phyloP scores from a whole-genome alignment of 1,140 invertebrate species.

The Tigriopus japonicus region DNA sequence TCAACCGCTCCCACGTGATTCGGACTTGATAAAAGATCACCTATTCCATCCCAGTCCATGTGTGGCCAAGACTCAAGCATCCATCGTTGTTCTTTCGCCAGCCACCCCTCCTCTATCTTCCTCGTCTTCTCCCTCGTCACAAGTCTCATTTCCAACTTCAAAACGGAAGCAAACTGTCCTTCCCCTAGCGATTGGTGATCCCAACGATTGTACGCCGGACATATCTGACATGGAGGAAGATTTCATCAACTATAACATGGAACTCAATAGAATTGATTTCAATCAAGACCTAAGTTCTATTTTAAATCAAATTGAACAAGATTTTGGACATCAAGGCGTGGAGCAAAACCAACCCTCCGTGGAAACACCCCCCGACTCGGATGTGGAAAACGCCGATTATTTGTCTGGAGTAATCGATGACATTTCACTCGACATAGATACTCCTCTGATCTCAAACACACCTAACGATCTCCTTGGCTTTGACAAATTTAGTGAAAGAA shows the following conservation, averaged over 20 bases:
- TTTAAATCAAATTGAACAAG: constrained; percentile 4
- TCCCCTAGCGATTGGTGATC: not conserved
- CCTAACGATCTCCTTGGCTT: not conserved
- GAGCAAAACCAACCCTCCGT: not conserved
- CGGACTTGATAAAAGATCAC: not conserved
- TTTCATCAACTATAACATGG: not conserved
- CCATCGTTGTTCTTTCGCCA: not conserved
- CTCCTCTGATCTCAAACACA: not conserved
- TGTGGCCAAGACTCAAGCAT: not conserved
- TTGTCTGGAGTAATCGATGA: not conserved
- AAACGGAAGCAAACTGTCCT: not conserved
- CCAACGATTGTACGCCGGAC: not conserved
- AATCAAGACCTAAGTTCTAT: constrained; percentile 4
- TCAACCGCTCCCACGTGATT: not conserved
- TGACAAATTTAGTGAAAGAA: not conserved
- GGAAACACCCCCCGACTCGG: constrained; percentile 9
- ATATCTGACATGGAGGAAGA: constrained; percentile 3
- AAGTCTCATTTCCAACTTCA: not conserved
- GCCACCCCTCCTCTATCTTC: not conserved
- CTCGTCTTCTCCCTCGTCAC: not conserved
- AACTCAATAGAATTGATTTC: constrained; percentile 1
- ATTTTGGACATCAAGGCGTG: not conserved
- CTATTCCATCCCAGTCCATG: not conserved
- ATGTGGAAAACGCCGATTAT: not conserved
- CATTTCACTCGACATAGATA: not conserved